Conservation (phyloP, 2,888 invertebrate species). For the Cartodere bifasciata region DNA sequence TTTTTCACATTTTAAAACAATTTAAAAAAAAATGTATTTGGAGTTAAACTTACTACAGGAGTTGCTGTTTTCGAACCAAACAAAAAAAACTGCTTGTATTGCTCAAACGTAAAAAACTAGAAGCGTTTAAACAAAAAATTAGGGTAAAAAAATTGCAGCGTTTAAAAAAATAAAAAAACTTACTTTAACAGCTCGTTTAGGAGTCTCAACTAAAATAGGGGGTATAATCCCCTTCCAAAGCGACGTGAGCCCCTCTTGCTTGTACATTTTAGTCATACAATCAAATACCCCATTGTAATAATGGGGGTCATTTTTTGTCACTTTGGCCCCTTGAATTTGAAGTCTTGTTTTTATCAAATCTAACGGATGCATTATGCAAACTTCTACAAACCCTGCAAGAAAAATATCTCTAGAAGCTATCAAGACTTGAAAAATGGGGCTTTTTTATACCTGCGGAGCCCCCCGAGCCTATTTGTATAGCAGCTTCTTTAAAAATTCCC, state of each 20-base stretch:
- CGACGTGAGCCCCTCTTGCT: slow-evolving; percentile 66
- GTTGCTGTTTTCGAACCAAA: slow-evolving; percentile 65
- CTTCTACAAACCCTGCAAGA: slow-evolving; percentile 68
- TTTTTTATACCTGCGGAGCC: slow-evolving; percentile 79
- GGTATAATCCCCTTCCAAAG: slow-evolving; percentile 92
- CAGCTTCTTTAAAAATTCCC: slow-evolving; percentile 45
- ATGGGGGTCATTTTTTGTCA: slow-evolving; percentile 33
- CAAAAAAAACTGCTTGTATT: slow-evolving; percentile 75
- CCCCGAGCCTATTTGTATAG: slow-evolving; percentile 74
- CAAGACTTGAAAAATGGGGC: no score
- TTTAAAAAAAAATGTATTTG: slow-evolving; percentile 4
- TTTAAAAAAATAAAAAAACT: slow-evolving; percentile 9
- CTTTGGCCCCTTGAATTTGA: slow-evolving; percentile 52
- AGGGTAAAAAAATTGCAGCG: no score
- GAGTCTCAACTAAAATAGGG: slow-evolving; percentile 87
- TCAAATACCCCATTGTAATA: slow-evolving; percentile 71
- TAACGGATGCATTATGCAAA: slow-evolving; percentile 91
- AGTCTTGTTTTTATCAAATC: slow-evolving; percentile 87
- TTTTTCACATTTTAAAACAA: slow-evolving; percentile 4
- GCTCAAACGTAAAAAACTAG: slow-evolving; percentile 83
- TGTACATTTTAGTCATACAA: slow-evolving; percentile 82
- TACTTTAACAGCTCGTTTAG: slow-evolving; percentile 83
- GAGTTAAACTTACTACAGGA: slow-evolving; percentile 49
- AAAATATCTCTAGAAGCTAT: slow-evolving; percentile 7
- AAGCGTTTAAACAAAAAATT: slow-evolving; percentile 23